A percentile compares a stretch with the other conserved stretches of the same genome.
phyloP scores from a whole-genome alignment of 2,888 invertebrate species.

The Hydropsyche betteni region DNA sequence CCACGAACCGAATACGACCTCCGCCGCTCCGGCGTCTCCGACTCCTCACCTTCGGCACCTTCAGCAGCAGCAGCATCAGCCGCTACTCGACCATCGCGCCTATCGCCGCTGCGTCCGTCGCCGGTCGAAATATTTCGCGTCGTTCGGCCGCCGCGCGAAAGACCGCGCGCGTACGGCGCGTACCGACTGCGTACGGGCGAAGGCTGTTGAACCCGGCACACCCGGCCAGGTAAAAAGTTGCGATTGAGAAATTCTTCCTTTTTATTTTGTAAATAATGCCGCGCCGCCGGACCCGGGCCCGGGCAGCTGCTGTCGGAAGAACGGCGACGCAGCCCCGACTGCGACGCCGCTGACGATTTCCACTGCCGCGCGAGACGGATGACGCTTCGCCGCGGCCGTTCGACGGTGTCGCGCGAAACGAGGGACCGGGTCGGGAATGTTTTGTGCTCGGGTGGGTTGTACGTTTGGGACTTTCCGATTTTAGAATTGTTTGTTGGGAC shows the following conservation, averaged over 20 bases:
- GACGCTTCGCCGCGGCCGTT: not conserved
- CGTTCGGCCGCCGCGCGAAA: constrained; percentile 12
- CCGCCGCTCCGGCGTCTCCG: no score
- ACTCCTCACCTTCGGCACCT: no score
- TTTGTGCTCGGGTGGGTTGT: not conserved
- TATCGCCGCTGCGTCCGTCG: no score
- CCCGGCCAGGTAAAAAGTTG: constrained; percentile 35
- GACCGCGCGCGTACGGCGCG: not conserved
- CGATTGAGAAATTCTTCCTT: constrained; percentile 49
- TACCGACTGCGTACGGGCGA: not conserved
- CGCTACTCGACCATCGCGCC: no score
- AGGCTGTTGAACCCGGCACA: constrained; percentile 35
- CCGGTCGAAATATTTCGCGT: constrained; percentile 34
- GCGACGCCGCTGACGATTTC: not conserved
- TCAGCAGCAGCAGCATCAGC: no score
- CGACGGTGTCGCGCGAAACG: no score
- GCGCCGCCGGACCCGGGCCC: constrained; percentile 3
- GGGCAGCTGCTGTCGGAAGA: constrained; percentile 13
- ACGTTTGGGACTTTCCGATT: not conserved
- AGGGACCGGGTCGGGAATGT: not conserved
- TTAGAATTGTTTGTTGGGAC: not conserved
- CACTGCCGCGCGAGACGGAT: not conserved
- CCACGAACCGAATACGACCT: no score
- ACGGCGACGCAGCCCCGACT: not conserved
- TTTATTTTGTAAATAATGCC: constrained; percentile 45